phyloP scores from a whole-genome alignment of 1,140 invertebrate genomes.

The Neotoxoptera formosana region DNA sequence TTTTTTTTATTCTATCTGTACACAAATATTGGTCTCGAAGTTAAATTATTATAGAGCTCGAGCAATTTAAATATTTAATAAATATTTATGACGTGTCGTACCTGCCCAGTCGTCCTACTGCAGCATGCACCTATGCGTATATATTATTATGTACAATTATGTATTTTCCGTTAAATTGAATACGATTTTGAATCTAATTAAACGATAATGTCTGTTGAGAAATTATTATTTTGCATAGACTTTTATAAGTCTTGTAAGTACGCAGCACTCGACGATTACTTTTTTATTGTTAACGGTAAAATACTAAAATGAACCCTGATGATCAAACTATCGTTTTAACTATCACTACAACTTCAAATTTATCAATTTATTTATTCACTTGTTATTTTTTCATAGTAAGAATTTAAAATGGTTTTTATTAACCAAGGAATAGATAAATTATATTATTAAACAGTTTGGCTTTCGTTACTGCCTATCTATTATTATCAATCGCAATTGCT shows the following conservation, averaged over 20 bases:
- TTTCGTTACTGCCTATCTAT: neutral
- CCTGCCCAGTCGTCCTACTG: neutral
- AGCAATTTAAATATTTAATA: neutral
- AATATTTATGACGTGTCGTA: neutral
- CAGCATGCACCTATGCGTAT: neutral
- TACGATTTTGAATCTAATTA: no score
- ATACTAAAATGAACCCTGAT: neutral
- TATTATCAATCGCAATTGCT: neutral
- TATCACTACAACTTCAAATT: neutral
- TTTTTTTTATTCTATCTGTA: neutral
- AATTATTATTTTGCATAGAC: no score
- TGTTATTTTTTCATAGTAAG: neutral
- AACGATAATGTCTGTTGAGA: no score
- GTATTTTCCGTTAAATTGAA: no score
- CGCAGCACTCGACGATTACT: no score
- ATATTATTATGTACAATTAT: no score
- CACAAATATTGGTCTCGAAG: neutral
- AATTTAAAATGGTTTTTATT: neutral
- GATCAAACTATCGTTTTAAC: neutral
- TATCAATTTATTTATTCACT: slow-evolving; percentile 10
- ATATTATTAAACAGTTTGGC: neutral
- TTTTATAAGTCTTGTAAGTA: no score
- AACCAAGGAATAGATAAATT: neutral
- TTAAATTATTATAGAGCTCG: neutral
- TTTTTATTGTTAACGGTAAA: neutral